Base-by-base conservation (phyloP, 2,113 vertebrate genomes). In the Elephas maximus region DNA sequence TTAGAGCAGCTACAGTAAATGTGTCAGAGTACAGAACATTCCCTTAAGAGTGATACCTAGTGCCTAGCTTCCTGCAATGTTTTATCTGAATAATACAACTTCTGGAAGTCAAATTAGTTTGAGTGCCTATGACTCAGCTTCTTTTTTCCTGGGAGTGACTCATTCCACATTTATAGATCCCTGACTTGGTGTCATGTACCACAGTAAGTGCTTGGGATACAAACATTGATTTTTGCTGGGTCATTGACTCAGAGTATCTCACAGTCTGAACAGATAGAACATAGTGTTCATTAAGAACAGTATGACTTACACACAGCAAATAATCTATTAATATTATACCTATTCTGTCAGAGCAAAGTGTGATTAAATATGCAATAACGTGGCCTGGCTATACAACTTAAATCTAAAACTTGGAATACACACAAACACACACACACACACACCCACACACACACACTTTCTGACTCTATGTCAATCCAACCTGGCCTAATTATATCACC, bases 51-150 rank as follows among this genome's bases (percentile, higher is more conserved):
- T 5, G 1, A n/a, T 94, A 81, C 83, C 65, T 78, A 78, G 37
- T 81, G 77, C 77, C 65, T 84, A 10, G 60, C 96, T 94, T 95
- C 92, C 93, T 90, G 33, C 4, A 2, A 12, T 95, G 90, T 93
- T 95, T 94, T 74, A 45, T 92, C 20, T 92, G 81, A 98, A 94
- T 92, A 96, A 97, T 90, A n/a, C 62, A 76, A 88, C 65, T 71
- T 97, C 86, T 89, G 91, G 71, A 96, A 92, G 81, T 90, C 94
- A 94, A 95, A 92, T 95, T 94, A 81, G 89, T 94, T 93, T 69
- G 71, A 67, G 87, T 88, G 92, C 73, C 24, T 60, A 45, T 97
- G 96, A 97, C 96, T 97, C 97, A 98, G 90, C 51, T 88, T 93
- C 79, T 74, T 89, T 95, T 74, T 96, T 69, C 93, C 5, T 1